These are phyloP conservation scores for Ellobius talpinus DNA, from an alignment of 2,113 vertebrate species.

Conservation along the genomic window DNA sequence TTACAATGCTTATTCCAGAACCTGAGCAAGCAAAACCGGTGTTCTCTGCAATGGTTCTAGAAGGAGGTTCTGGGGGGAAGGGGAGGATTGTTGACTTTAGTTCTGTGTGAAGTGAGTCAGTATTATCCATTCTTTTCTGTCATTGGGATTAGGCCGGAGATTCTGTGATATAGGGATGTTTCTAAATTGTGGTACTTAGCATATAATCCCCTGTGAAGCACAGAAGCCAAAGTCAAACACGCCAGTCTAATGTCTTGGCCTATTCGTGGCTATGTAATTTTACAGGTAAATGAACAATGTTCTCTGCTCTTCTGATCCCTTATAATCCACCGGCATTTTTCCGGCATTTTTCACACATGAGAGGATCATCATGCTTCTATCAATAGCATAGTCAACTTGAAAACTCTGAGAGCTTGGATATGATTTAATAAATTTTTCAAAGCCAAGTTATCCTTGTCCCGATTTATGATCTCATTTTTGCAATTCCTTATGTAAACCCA, in stretches of 20 bases:
- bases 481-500: background rate
- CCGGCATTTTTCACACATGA: constrained; percentile 29
- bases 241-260: background rate
- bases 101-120: background rate
- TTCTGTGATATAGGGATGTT: background rate
- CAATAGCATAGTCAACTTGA: constrained; percentile 20
- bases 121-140: background rate
- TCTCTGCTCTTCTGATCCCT: background rate
- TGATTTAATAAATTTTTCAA: constrained; percentile 31
- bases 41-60: background rate
- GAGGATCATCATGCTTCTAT: background rate
- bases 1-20: background rate
- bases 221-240: background rate
- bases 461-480: constrained; percentile 43
- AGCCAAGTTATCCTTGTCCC: background rate
- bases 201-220: background rate
- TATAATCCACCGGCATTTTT: constrained; percentile 16
- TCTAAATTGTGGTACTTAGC: background rate
- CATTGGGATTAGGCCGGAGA: background rate
- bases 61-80: too few species aligned
- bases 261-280: background rate
- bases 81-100: background rate
- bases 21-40: background rate
- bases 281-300: constrained; percentile 37
- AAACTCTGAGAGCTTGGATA: background rate